These are phyloP conservation scores for Onthophagus taurus DNA, from an alignment of 1,140 invertebrate genomes.

Conservation along the genomic window DNA sequence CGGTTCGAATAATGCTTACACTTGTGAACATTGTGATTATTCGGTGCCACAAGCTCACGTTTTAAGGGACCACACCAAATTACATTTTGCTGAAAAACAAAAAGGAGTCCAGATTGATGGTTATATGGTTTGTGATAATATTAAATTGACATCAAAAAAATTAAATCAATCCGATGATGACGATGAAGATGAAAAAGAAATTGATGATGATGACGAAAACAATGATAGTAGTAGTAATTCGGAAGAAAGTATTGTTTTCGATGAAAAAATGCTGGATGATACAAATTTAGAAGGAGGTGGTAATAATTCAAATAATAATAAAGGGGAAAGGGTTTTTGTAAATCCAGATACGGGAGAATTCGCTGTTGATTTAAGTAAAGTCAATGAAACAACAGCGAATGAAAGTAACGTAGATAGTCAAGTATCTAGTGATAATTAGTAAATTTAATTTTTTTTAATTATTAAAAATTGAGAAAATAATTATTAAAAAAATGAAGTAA, in stretches of 20 bases:
- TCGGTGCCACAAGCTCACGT: slow-evolving; percentile 68
- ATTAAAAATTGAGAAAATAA: slow-evolving; percentile 16
- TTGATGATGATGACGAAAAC: slow-evolving; percentile 23
- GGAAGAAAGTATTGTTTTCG: slow-evolving; percentile 37
- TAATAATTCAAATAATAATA: too few species aligned
- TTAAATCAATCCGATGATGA: slow-evolving; percentile 31
- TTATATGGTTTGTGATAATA: slow-evolving; percentile 46
- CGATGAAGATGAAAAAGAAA: slow-evolving; percentile 27
- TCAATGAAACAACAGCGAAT: too few species aligned
- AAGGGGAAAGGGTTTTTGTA: slow-evolving; percentile 44
- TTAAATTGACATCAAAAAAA: slow-evolving; percentile 40
- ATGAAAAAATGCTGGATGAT: slow-evolving; percentile 31
- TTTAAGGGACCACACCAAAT: slow-evolving; percentile 66
- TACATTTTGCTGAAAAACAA: slow-evolving; percentile 60
- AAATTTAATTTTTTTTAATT: slow-evolving; percentile 16
- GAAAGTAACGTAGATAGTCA: slow-evolving; percentile 27
- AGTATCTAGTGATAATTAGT: slow-evolving; percentile 34
- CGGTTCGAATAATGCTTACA: slow-evolving; percentile 48
- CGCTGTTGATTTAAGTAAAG: slow-evolving; percentile 10
- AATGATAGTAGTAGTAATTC: slow-evolving; percentile 26
- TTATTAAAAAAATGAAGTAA: slow-evolving; percentile 13
- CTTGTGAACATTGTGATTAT: slow-evolving; percentile 78
- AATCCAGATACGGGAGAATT: slow-evolving; percentile 47
- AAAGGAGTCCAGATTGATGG: slow-evolving; percentile 51
- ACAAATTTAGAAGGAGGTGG: slow-evolving; percentile 21